A percentile compares a stretch with the other conserved stretches of the same genome.
Evolutionary conservation across 2,797 vertebrate species (phyloP).

Genomic region (Vipera ursinii): DNA sequence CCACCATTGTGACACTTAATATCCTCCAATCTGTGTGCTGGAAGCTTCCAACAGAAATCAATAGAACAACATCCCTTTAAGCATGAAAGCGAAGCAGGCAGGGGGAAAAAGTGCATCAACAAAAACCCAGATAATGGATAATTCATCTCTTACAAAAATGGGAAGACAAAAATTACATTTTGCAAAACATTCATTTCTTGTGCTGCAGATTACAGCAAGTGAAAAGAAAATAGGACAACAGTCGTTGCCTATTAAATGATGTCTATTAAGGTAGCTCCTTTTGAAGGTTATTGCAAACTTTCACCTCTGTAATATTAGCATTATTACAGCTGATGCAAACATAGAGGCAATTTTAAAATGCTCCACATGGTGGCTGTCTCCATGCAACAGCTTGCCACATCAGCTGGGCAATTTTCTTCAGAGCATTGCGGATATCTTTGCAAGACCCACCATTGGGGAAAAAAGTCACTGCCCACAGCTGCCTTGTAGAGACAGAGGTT

Average conservation of each 20-base stretch:
- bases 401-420: not conserved
- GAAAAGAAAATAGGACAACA: constrained; percentile 47
- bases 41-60: not conserved
- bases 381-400: not conserved
- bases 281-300: constrained; percentile 37
- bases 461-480: not conserved
- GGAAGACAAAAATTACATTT: not conserved
- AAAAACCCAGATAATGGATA: constrained; percentile 33
- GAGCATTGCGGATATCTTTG: not conserved
- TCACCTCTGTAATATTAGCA: constrained; percentile 34
- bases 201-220: constrained; percentile 31
- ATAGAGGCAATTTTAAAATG: not conserved
- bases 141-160: constrained; percentile 28
- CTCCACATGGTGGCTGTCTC: constrained; percentile 27
- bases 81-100: constrained; percentile 18
- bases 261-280: not conserved
- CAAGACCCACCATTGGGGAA: not conserved
- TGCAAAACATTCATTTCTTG: not conserved
- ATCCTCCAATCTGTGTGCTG: not conserved
- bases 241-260: not conserved
- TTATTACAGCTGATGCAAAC: not conserved
- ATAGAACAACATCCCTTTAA: constrained; percentile 30
- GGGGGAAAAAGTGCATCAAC: not conserved
- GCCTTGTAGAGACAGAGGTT: not conserved
- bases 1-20: constrained; percentile 12